Base-by-base conservation (phyloP, 2,797 vertebrate species). In the Sciurus carolinensis region DNA sequence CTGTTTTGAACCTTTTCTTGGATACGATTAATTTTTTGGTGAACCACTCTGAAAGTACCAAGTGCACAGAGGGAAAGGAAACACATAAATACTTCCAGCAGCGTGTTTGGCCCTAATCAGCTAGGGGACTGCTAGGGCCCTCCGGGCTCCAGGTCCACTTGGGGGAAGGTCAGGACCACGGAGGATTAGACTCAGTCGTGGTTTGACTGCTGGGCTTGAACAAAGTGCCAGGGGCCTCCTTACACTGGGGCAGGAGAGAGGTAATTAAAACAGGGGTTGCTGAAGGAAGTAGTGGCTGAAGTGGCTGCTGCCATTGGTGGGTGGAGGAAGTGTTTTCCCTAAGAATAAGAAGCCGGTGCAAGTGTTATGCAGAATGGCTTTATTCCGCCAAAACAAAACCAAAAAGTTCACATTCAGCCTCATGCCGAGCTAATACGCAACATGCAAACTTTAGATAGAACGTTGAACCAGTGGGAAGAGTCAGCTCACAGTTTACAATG, bases 161-260 rank as follows among this genome's bases (percentile, higher is more conserved):
- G 13, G 24, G 66, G 87, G 80, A 96, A 92, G 96, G 92, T 90
- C 85, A 94, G 95, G 95, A 87, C 87, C 85, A 92, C 30, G 4
- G 95, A 90, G 66, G 75, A 76, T 95, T 95, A 92, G 95, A 85
- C 54, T 84, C 50, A 72, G 85, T 47, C 82, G 87, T 36, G 90
- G 84, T 75, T 97, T 97, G 97, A 97, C 91, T 50, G 95, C 88
- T 91, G 88, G 84, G 86, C 88, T 96, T 96, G 95, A 96, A 96
- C 80, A 96, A 97, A 97, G 92, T 90, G 50, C 57, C 0, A 9
- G 66, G 72, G 86, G 52, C 90, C 87, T 89, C 90, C 79, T 66
- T 95, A 86, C 88, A 96, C 87, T 72, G 30, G 82, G 88, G 77
- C 77, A 9, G 44, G 72, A 80, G 91, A 96, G 77, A 86, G 33